phyloP scores from a whole-genome alignment of 2,888 invertebrate species.

The Psylliodes chrysocephalus region DNA sequence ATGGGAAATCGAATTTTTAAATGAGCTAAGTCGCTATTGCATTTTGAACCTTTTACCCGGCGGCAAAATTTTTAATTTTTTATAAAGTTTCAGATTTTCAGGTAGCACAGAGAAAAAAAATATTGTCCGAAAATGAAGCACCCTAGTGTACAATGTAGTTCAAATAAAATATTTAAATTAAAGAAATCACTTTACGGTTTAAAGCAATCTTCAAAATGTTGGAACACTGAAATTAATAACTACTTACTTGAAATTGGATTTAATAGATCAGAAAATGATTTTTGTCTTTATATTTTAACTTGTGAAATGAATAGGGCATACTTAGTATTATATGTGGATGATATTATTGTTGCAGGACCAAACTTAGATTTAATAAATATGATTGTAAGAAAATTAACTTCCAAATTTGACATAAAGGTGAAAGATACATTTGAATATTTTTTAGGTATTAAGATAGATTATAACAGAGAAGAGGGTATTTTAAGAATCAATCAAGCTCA shows the following conservation, averaged over 20 bases:
- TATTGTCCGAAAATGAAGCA: no score
- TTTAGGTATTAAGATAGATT: background rate
- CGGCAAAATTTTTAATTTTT: no score
- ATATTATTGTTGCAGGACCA: background rate
- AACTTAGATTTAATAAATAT: background rate
- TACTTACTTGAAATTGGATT: conserved; percentile 2
- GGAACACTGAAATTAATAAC: conserved; percentile 24
- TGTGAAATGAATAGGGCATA: background rate
- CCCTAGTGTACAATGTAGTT: conserved; percentile 15
- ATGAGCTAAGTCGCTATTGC: no score
- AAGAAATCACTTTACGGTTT: no score
- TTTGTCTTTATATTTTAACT: background rate
- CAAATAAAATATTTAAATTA: conserved; percentile 5
- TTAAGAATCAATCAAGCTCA: background rate
- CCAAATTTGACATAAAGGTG: background rate
- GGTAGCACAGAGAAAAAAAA: no score
- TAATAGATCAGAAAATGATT: no score
- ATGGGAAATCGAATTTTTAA: no score
- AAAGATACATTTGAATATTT: background rate
- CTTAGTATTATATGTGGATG: background rate
- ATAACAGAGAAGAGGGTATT: background rate
- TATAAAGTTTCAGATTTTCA: no score
- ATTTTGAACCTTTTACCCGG: no score
- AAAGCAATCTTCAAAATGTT: no score
- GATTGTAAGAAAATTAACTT: background rate